Evolutionary conservation across 2,113 vertebrate species (phyloP).

Genomic region (Piaya cayana): DNA sequence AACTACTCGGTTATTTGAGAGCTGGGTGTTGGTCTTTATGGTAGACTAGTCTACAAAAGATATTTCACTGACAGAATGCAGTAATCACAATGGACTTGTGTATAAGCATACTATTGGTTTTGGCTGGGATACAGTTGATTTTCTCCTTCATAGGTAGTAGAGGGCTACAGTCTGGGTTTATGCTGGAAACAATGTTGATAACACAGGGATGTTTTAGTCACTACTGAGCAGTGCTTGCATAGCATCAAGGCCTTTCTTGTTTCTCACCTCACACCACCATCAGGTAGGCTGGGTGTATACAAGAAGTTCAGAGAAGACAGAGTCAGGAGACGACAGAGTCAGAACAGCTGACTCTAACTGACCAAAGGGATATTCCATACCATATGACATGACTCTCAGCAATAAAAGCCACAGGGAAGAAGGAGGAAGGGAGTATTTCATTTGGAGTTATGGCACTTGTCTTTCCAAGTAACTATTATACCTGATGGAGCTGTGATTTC

Average conservation of each 20-base stretch:
- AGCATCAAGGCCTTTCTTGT: neutral
- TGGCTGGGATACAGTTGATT: neutral
- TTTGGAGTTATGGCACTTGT: rapidly evolving
- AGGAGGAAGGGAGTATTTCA: neutral
- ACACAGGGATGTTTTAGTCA: neutral
- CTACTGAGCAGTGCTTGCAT: neutral
- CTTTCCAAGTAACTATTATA: neutral
- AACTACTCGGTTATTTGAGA: neutral
- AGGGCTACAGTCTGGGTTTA: neutral
- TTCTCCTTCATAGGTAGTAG: neutral
- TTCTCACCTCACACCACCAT: neutral
- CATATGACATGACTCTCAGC: neutral
- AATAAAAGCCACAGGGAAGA: neutral
- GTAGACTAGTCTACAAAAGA: neutral
- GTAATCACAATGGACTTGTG: neutral
- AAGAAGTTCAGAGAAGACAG: neutral
- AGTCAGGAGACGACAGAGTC: neutral
- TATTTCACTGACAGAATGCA: neutral
- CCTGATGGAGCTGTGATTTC: neutral
- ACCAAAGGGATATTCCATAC: neutral
- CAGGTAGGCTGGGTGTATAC: neutral
- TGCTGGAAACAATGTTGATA: neutral
- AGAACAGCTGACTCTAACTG: no score
- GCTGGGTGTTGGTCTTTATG: neutral
- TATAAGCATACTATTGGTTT: neutral